Conservation (phyloP, 2,113 vertebrate genomes). For the Chlorodrepanis virens region DNA sequence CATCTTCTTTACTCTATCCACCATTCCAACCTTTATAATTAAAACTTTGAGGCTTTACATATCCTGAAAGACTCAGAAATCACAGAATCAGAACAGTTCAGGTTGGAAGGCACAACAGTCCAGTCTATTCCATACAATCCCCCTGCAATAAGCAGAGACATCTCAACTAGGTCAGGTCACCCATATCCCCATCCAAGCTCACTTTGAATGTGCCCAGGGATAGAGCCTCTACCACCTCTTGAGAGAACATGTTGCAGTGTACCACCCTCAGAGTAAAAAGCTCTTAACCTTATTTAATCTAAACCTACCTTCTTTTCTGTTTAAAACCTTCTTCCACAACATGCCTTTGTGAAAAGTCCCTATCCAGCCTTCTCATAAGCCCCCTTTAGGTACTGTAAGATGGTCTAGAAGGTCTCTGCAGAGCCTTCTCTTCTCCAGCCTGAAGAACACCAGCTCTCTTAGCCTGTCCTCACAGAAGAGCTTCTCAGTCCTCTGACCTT, state of each 20-base stretch:
- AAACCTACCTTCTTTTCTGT: not conserved
- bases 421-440: not conserved
- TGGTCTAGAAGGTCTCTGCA: not conserved
- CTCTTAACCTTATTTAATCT: not conserved
- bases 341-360: not conserved
- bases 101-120: not conserved
- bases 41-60: not conserved
- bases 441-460: not conserved
- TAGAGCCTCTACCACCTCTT: not conserved
- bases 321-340: not conserved
- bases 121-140: not conserved
- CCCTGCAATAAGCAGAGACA: not conserved
- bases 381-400: not conserved
- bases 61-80: not conserved
- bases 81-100: not conserved
- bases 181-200: not conserved
- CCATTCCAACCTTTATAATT: not conserved
- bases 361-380: not conserved
- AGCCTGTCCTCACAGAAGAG: not conserved
- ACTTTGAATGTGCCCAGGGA: not conserved
- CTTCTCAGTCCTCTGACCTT: not conserved
- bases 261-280: not conserved
- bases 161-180: not conserved
- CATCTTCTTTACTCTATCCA: not conserved
- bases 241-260: not conserved